phyloP scores from a whole-genome alignment of 2,888 invertebrate species.

The Tiliacea aurago region DNA sequence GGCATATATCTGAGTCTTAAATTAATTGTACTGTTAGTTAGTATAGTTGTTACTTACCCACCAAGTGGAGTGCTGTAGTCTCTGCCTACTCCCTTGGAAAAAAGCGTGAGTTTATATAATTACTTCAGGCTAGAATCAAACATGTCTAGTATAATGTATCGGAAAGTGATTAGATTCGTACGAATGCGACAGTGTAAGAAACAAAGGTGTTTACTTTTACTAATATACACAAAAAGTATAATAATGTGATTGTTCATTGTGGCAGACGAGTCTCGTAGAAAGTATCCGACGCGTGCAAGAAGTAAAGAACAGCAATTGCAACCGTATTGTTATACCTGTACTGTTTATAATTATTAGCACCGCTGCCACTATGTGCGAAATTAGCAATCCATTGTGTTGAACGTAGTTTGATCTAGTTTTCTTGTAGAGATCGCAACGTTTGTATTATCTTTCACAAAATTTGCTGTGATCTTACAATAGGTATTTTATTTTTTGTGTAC shows the following conservation, averaged over 20 bases:
- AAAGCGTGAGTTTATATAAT: background rate
- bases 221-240: conserved; percentile 82
- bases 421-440: conserved; percentile 33
- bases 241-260: conserved; percentile 84
- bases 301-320: conserved; percentile 78
- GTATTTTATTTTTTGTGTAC: conserved; percentile 1
- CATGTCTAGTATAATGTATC: conserved; percentile 31
- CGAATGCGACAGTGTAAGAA: conserved; percentile 44
- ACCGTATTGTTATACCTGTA: conserved; percentile 76
- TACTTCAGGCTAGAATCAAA: conserved; percentile 2
- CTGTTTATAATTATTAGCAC: conserved; percentile 62
- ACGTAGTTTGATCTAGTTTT: conserved; percentile 58
- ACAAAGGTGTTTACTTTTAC: conserved; percentile 79
- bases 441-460: conserved; percentile 36
- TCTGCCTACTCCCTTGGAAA: background rate
- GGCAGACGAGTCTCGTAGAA: conserved; percentile 80
- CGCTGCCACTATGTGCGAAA: conserved; percentile 55
- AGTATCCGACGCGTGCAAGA: conserved; percentile 82
- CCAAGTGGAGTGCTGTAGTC: background rate
- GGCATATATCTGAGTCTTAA: no score
- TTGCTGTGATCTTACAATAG: conserved; percentile 30
- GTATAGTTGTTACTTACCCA: conserved; percentile 3
- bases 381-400: conserved; percentile 56
- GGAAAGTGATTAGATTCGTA: conserved; percentile 43
- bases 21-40: no score